These are phyloP conservation scores for Antechinus flavipes DNA, from an alignment of 2,113 vertebrate genomes.

Conservation along the genomic window DNA sequence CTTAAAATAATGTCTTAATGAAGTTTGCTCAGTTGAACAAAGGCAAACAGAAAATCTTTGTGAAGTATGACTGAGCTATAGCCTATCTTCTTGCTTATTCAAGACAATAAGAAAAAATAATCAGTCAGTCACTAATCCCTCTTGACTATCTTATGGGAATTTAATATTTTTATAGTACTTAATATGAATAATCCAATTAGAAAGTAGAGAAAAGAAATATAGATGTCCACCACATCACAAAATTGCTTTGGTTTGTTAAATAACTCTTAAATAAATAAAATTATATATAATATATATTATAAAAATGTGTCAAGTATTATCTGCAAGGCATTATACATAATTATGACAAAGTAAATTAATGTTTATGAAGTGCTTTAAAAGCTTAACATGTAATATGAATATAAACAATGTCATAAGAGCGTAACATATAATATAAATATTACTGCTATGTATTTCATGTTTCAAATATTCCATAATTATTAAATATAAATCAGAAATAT, in stretches of 20 bases:
- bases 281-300: too few species aligned
- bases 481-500: not conserved
- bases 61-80: not conserved
- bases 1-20: not conserved
- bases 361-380: not conserved
- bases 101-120: not conserved
- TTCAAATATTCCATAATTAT: not conserved
- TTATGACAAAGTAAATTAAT: not conserved
- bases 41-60: not conserved
- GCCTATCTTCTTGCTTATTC: not conserved
- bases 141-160: not conserved
- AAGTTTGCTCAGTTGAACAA: not conserved
- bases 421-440: too few species aligned
- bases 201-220: not conserved
- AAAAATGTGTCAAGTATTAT: too few species aligned
- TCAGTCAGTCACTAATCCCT: not conserved
- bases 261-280: not conserved
- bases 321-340: not conserved
- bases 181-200: conserved; percentile 41
- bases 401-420: too few species aligned
- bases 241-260: not conserved
- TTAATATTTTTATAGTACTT: conserved; percentile 4
- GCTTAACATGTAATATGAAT: not conserved
- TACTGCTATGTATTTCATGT: not conserved
- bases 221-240: not conserved